phyloP scores from a whole-genome alignment of 2,888 invertebrate species.

The Synanthedon andrenaeformis region DNA sequence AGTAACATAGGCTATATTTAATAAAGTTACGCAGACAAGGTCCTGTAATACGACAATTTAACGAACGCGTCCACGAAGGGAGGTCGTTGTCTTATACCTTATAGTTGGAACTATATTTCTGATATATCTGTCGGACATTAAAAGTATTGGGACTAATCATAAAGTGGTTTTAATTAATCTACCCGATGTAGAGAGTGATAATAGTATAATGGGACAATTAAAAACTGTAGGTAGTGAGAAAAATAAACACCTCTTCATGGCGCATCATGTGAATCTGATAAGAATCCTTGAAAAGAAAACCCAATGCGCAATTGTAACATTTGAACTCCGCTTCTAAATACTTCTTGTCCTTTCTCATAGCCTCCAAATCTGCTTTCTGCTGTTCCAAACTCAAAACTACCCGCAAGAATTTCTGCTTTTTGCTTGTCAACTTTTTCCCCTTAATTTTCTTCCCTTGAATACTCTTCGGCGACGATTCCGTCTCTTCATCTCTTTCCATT shows the following conservation, averaged over 20 bases:
- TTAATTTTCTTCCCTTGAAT: slow-evolving; percentile 12
- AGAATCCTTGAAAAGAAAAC: slow-evolving; percentile 53
- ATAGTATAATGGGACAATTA: background rate
- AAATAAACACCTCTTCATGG: slow-evolving; percentile 49
- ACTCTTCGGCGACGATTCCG: slow-evolving; percentile 3
- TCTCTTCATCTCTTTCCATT: slow-evolving; percentile 1
- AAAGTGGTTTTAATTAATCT: no score
- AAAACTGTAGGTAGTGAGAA: background rate
- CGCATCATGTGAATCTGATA: slow-evolving; percentile 63
- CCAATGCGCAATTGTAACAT: slow-evolving; percentile 47
- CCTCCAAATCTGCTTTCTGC: slow-evolving; percentile 46
- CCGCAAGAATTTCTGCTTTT: slow-evolving; percentile 29
- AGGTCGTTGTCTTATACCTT: no score
- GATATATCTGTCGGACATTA: no score
- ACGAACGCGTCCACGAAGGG: no score
- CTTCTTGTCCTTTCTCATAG: slow-evolving; percentile 42
- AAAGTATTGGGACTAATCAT: no score
- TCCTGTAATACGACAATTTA: no score
- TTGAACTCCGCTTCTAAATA: slow-evolving; percentile 51
- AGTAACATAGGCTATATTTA: no score
- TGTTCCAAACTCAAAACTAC: slow-evolving; percentile 38
- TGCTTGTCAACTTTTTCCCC: slow-evolving; percentile 13
- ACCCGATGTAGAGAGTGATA: no score
- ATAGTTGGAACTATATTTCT: no score
- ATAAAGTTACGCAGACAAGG: no score